Percentiles rank a stretch among this genome's conserved stretches.
Evolutionary conservation across 2,113 vertebrate genomes (phyloP).

Genomic region (Mustela lutreola): DNA sequence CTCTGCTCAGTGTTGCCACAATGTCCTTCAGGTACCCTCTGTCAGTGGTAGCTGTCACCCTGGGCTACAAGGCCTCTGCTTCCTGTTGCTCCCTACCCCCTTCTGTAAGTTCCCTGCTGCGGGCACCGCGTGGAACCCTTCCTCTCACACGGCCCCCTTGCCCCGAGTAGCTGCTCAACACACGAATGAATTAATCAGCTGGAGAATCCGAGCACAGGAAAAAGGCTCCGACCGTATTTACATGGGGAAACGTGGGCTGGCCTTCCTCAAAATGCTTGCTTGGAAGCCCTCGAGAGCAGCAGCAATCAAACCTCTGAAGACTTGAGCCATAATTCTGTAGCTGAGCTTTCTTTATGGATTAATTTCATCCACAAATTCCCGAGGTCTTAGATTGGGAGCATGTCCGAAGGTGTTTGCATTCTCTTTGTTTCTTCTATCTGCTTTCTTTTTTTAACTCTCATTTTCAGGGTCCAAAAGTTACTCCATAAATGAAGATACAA

Average conservation of each 20-base stretch:
- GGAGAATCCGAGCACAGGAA: not conserved
- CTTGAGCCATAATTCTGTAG: not conserved
- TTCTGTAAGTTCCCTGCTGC: not conserved
- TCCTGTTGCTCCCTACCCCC: no score
- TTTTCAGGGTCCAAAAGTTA: constrained; percentile 17
- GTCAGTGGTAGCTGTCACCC: not conserved
- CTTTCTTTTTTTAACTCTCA: not conserved
- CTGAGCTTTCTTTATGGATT: not conserved
- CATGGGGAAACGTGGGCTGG: not conserved
- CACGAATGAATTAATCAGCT: not conserved
- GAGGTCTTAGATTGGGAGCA: not conserved
- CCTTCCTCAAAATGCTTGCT: not conserved
- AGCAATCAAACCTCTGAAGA: not conserved
- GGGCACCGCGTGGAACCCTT: not conserved
- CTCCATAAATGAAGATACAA: constrained; percentile 59
- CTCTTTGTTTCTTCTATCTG: not conserved
- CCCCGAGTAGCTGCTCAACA: not conserved
- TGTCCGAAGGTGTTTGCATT: not conserved
- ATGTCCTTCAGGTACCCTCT: not conserved
- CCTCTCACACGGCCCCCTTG: not conserved
- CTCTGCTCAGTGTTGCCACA: not conserved
- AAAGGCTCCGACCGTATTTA: not conserved
- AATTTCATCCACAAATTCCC: not conserved
- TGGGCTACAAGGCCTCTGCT: not conserved
- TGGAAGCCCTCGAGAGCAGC: no score